Evolutionary conservation across 1,140 invertebrate species (phyloP).

Genomic region (Apocrypta bakeri): DNA sequence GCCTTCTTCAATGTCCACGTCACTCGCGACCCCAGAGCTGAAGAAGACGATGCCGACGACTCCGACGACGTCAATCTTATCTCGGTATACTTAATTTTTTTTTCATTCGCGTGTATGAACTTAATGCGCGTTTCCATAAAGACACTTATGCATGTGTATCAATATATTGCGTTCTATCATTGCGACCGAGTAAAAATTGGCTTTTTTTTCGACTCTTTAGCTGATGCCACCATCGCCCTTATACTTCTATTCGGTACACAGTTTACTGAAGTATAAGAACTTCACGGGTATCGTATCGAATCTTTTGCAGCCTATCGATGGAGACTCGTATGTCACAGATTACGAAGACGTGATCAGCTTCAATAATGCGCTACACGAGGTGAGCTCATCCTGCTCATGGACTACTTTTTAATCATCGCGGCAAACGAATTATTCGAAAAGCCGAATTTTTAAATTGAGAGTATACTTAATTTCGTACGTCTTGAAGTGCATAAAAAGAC

Average conservation of each 20-base stretch:
- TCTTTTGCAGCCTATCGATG: background rate
- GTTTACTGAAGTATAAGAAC: constrained; percentile 35
- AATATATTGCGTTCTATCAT: too few species aligned
- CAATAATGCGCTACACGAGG: constrained; percentile 42
- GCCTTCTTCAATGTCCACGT: constrained; percentile 48
- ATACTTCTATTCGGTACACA: constrained; percentile 37
- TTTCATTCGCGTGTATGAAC: background rate
- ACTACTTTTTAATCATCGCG: too few species aligned
- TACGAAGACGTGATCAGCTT: constrained; percentile 42
- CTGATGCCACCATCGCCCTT: constrained; percentile 43
- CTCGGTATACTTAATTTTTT: background rate
- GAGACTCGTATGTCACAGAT: background rate
- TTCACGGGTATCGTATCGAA: constrained; percentile 16
- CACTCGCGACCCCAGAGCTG: constrained; percentile 33
- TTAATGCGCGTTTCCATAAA: background rate
- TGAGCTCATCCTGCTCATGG: background rate
- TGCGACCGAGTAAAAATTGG: too few species aligned
- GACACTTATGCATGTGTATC: too few species aligned
- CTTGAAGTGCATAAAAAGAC: too few species aligned
- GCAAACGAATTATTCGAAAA: too few species aligned
- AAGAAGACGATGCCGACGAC: background rate
- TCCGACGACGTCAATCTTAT: constrained; percentile 45
- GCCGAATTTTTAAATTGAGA: too few species aligned
- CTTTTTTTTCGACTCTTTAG: background rate
- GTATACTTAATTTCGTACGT: too few species aligned